Base-by-base conservation (phyloP, 2,888 invertebrate genomes). In the Quadroppia sp. region DNA sequence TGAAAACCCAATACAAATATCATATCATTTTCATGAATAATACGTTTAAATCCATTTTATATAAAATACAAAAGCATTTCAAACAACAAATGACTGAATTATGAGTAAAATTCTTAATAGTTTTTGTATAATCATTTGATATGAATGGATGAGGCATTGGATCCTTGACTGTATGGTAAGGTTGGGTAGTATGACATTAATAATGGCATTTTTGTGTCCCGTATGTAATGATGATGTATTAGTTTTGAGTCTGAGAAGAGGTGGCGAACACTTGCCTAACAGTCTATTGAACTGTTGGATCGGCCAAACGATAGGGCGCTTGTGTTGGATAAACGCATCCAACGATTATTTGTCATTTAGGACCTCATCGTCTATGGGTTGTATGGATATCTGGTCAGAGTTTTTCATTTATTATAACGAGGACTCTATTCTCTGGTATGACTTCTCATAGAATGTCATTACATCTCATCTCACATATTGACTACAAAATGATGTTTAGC, bases 361-460 rank as follows among this genome's bases (percentile, higher is more conserved):
- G 67, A 67, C 42, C 67, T 40, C 40, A 67, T 67, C 40, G 67
- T 67, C 67, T 42, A 67, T 67, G 67, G 67, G 42, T 67, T 42
- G 20, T 42, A 61, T 61, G 59, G 59, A 67, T 67, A 67, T 67
- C 67, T 67, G 67, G 36, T 42, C 67, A 42, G 17, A 67, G 40
- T 67, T 67, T 64, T 67, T 67, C 67, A 67, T 67, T 67, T 67
- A 67, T 67, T 67, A 67, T 67, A 67, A 67, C 67, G 67, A 67
- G 67, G 6, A 11, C 59, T 67, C 15, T 23, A 64, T 40, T 67
- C 23, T 20, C 23, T 20, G 40, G 40, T 67, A 67, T 67, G 25
- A n/a, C 67, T 67, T 67, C 40, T 40, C 11, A 67, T 23, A 40
- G 20, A 67, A 67, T 42, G 67, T 67, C 67, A 67, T 67, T 40